These are phyloP conservation scores for Tolmerus cingulatus DNA, from an alignment of 2,888 invertebrate genomes.

Conservation along the genomic window DNA sequence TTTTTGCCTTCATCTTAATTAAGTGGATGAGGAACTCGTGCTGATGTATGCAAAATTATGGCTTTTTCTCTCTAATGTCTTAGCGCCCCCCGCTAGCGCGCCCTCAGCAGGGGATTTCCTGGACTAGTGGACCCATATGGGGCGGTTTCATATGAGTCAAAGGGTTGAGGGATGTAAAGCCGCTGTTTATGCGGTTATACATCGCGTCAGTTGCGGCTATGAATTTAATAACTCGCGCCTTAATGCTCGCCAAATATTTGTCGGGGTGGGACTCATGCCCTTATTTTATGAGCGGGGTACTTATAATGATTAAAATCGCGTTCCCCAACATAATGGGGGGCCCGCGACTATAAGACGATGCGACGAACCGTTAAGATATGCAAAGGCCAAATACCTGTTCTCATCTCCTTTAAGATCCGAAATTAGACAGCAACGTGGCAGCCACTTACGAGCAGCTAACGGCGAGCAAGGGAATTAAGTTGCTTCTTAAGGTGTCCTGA, in stretches of 20 bases:
- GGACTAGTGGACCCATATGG: background rate
- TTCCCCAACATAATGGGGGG: background rate
- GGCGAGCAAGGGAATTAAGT: background rate
- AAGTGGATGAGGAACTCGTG: conserved; percentile 32
- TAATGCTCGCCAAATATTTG: background rate
- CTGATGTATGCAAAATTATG: conserved; percentile 36
- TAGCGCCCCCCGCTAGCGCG: background rate
- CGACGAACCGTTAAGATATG: background rate
- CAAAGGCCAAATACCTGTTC: background rate
- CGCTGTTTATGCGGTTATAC: background rate
- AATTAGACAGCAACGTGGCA: background rate
- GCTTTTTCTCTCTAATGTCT: background rate
- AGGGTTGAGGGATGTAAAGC: background rate
- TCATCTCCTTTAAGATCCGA: background rate
- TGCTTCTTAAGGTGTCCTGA: background rate
- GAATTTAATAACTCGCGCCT: conserved; percentile 24
- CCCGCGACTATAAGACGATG: background rate
- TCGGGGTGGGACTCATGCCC: background rate
- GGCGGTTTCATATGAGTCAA: background rate
- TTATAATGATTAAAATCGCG: conserved; percentile 13
- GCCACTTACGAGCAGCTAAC: background rate
- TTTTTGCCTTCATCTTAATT: conserved; percentile 38
- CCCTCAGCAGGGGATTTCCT: background rate
- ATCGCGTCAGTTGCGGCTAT: background rate
- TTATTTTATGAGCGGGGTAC: background rate